Evolutionary conservation across 2,797 vertebrate genomes (phyloP), one percentile per base, ranked within the genome.

Genomic region (Halcyon smyrnensis): DNA sequence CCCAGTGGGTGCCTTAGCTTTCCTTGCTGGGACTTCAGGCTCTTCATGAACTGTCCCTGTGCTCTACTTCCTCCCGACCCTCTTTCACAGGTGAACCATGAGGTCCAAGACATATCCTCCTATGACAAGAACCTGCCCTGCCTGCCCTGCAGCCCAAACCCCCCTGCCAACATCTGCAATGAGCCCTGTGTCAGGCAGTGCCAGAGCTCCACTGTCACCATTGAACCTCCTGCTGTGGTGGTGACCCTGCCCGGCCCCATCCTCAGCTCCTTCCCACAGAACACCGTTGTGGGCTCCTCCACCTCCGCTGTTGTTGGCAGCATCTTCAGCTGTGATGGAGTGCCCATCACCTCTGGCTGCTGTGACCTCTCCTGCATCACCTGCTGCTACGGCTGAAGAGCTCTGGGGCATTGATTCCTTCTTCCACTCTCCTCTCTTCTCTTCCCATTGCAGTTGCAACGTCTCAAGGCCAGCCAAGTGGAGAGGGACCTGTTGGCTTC

Each of bases 211-310:
- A 75, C 18, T 4, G 9, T 1, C 1, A 37, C 3, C 63, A 76
- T 85, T 6, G 2, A 84, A 51, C 70, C 82, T 0, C 2, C 75
- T 0, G 0, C 86, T 0, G 60, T 74, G 37, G 37, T 83, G 46
- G 80, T 81, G 78, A 81, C 78, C 78, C 78, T 81, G 78, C 78
- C 43, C 24, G 12, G 48, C 6, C 48, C 48, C 48, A 50, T 50
- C 48, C 56, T 32, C 63, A 69, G 34, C 65, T 69, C 46, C 65
- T 69, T 69, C 65, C 65, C 65, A 8, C 80, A 83, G 68, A 83
- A 50, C 57, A 83, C 68, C 7, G 11, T 37, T 8, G 84, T 79
- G 59, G 85, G 70, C 23, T 48, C 51, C 62, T 75, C 82, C 60
- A 75, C 74, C 73, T 86, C 84, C 0, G 74, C 74, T 39, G 86